Evolutionary conservation across 2,113 vertebrate species (phyloP), one percentile per base, ranked within the genome.

Genomic region (Euleptes europaea): DNA sequence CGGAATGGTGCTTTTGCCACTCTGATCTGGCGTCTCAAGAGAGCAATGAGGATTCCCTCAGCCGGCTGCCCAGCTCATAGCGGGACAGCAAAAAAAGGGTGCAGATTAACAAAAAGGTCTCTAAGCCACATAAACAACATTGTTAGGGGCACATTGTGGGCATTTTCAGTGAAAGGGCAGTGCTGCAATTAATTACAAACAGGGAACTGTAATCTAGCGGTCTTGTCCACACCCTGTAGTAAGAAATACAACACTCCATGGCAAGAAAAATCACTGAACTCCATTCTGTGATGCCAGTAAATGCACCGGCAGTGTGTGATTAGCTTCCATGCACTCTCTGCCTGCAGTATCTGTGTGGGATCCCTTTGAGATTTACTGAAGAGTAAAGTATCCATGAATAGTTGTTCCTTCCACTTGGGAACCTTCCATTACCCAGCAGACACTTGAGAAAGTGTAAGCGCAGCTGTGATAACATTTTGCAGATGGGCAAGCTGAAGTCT

Each of bases 391-490:
- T 63, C 67, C 35, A 60, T 60, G 33, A 79, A 67, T 78, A 67
- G 67, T 78, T 78, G 40, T 57, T 71, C 19, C 76, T 72, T 79
- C 66, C 76, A 79, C 67, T 31, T 70, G 74, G 65, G 83, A 84
- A 47, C 83, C 49, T 78, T 84, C 84, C 72, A 44, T 85, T 67
- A 47, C 42, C 71, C 35, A 11, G n/a, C 38, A 72, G 65, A 42
- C 51, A 70, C 75, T 31, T 33, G 74, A 54, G 65, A 84, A 12
- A 44, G 75, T 40, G n/a, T 85, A 31, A 31, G 69, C 57, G 40
- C 76, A 85, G 76, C 84, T 85, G 76, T 72, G 76, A 60, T 72
- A 85, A 79, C 51, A 85, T 23, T 78, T 79, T 79, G 38, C 76
- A 79, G 76, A 71, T 17, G 42, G 57, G 66, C 76, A 85, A 72